Evolutionary conservation across 2,888 invertebrate genomes (phyloP).

Genomic region (Phengaris alcon): DNA sequence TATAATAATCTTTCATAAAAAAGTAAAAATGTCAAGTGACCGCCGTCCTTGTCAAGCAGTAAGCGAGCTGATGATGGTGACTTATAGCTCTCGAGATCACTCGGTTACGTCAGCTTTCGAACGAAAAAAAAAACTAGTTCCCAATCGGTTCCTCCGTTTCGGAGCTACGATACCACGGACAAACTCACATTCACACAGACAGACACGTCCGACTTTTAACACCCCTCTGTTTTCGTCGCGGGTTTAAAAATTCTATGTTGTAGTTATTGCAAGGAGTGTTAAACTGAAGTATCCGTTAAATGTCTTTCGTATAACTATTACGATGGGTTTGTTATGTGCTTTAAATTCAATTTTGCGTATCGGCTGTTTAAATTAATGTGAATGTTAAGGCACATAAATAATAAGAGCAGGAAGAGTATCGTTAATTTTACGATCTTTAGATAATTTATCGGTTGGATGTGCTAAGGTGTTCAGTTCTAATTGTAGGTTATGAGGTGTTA

Average conservation of each 20-base stretch:
- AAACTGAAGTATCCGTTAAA: background rate
- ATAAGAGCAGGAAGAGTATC: constrained; percentile 35
- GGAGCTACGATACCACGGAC: too few species aligned
- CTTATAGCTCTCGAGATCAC: too few species aligned
- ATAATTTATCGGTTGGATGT: constrained; percentile 33
- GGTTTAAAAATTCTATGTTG: background rate
- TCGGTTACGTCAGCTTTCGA: too few species aligned
- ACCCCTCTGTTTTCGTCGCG: too few species aligned
- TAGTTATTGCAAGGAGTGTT: background rate
- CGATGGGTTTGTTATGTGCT: background rate
- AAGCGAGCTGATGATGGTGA: too few species aligned
- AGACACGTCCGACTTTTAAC: too few species aligned
- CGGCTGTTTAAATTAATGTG: background rate
- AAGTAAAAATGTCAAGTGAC: too few species aligned
- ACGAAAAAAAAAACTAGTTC: too few species aligned
- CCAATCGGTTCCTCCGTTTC: too few species aligned
- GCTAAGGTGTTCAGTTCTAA: constrained; percentile 30
- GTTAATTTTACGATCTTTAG: constrained; percentile 37
- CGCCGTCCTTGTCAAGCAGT: too few species aligned
- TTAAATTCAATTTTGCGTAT: background rate
- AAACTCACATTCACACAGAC: too few species aligned
- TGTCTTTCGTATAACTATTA: background rate
- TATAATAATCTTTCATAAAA: too few species aligned
- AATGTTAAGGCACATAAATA: background rate
- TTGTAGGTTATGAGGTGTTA: constrained; percentile 33